Percentiles rank a stretch among this genome's conserved stretches.
phyloP scores from a whole-genome alignment of 1,140 invertebrate species.

The Littorina saxatilis region DNA sequence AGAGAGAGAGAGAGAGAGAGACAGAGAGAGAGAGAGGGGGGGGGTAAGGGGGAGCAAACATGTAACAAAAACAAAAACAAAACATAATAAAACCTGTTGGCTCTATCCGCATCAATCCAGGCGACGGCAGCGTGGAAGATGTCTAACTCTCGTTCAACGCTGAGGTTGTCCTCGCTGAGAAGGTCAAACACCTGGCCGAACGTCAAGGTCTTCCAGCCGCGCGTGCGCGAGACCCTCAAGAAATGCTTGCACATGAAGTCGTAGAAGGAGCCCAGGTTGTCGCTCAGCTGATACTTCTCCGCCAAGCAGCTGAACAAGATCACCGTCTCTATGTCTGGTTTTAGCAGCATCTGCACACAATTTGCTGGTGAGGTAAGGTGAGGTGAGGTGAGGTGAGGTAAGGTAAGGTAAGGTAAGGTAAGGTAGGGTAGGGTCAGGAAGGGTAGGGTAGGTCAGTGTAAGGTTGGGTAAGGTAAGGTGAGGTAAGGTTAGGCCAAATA shows the following conservation, averaged over 20 bases:
- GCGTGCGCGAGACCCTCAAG: not conserved
- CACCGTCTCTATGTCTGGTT: slow-evolving; percentile 14
- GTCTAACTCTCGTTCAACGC: slow-evolving; percentile 30
- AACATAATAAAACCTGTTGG: slow-evolving; percentile 8
- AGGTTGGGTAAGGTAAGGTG: no score
- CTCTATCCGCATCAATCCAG: slow-evolving; percentile 28
- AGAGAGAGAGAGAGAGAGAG: no score
- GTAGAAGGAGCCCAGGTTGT: not conserved
- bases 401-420: no score
- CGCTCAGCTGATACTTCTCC: slow-evolving; percentile 32
- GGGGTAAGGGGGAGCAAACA: no score
- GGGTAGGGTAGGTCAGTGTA: no score
- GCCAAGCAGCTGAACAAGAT: slow-evolving; percentile 12
- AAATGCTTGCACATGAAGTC: slow-evolving; percentile 33
- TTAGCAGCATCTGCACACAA: slow-evolving; percentile 14
- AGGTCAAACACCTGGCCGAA: slow-evolving; percentile 19
- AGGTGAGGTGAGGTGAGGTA: no score
- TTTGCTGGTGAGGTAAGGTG: not conserved
- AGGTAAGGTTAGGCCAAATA: no score
- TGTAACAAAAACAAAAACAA: no score
- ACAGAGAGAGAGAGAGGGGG: no score
- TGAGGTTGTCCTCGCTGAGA: slow-evolving; percentile 31
- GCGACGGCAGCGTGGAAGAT: slow-evolving; percentile 27
- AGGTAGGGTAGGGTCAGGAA: no score
- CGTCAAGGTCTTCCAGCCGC: slow-evolving; percentile 1